Conservation (phyloP, 1,140 invertebrate genomes). For the Eupristina koningsbergeri region DNA sequence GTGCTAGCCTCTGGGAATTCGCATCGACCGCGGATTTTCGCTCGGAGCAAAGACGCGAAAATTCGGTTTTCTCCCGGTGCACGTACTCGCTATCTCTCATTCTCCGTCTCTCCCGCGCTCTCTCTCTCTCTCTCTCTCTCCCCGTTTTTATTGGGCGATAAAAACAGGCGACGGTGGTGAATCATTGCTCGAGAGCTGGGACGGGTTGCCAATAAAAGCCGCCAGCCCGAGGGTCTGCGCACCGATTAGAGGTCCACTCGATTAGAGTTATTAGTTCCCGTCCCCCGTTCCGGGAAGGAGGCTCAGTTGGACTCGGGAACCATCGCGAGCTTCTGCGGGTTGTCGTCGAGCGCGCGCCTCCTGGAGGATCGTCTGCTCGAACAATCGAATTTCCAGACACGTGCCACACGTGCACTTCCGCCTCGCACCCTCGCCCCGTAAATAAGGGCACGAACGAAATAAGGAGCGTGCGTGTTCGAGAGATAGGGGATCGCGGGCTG, state of each 20-base stretch:
- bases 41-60: too few relatives aligned
- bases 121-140: too few relatives aligned
- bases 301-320: too few relatives aligned
- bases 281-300: neutral
- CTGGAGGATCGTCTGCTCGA: neutral
- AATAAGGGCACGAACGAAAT: slow-evolving; percentile 45
- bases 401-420: neutral
- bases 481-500: neutral
- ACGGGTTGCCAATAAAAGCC: slow-evolving; percentile 27
- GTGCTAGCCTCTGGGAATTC: too few relatives aligned
- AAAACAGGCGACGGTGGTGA: neutral
- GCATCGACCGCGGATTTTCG: too few relatives aligned
- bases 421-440: neutral
- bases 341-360: neutral
- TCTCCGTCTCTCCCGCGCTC: slow-evolving; percentile 1
- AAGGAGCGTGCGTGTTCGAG: neutral
- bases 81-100: neutral
- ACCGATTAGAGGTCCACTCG: slow-evolving; percentile 19
- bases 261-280: slow-evolving; percentile 33
- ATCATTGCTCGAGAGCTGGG: neutral
- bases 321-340: neutral
- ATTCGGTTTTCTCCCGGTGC: neutral
- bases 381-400: slow-evolving; percentile 30
- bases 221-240: neutral
- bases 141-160: slow-evolving; percentile 27